phyloP scores from a whole-genome alignment of 2,888 invertebrate genomes.

The Cephus spinipes region DNA sequence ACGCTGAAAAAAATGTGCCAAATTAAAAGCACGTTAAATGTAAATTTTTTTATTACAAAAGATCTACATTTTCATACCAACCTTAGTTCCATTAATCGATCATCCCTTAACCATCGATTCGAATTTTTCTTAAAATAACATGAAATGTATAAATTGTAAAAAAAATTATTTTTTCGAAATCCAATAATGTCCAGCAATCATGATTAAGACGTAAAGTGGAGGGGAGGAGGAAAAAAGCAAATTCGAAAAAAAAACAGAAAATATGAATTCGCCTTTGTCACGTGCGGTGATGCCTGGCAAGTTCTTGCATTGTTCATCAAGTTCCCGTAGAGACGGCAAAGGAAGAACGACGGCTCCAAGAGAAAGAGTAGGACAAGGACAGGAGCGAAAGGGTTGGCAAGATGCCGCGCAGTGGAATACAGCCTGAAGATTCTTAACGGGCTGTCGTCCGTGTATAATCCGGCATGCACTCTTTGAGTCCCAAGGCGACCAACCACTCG shows the following conservation, averaged over 20 bases:
- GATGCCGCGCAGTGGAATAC: neutral
- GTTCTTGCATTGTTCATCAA: slow-evolving; percentile 3
- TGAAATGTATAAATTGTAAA: too few relatives aligned
- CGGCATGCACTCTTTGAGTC: slow-evolving; percentile 17
- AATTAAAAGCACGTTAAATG: too few relatives aligned
- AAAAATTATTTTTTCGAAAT: too few relatives aligned
- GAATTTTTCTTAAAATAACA: too few relatives aligned
- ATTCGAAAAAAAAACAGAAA: neutral
- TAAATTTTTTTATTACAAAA: too few relatives aligned
- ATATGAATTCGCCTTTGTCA: neutral
- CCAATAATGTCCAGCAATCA: too few relatives aligned
- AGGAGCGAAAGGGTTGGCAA: slow-evolving; percentile 4
- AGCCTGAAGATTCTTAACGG: slow-evolving; percentile 14
- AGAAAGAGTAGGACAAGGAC: slow-evolving; percentile 9
- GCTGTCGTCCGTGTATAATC: slow-evolving; percentile 23
- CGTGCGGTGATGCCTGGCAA: neutral
- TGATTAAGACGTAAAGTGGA: too few relatives aligned
- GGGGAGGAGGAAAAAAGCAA: too few relatives aligned
- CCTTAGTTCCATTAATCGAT: too few relatives aligned
- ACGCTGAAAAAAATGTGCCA: too few relatives aligned
- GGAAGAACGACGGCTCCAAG: neutral
- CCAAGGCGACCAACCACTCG: neutral
- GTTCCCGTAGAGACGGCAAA: neutral
- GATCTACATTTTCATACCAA: too few relatives aligned
- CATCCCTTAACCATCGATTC: too few relatives aligned